These are phyloP conservation scores for Macrosteles quadrilineatus DNA, from an alignment of 1,140 invertebrate species.

Conservation along the genomic window DNA sequence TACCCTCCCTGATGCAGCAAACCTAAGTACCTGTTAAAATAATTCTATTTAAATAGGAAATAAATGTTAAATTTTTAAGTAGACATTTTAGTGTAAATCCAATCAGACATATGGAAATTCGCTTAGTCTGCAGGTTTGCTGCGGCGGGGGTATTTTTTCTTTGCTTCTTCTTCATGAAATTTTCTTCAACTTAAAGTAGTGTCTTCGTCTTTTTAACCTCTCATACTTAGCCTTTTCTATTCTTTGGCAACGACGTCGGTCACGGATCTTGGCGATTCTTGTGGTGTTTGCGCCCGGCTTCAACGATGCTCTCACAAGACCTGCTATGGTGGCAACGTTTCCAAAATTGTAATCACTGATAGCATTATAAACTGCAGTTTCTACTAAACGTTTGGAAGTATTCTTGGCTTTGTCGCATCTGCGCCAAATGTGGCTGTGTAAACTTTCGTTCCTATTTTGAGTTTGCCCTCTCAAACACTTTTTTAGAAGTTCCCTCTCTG, in stretches of 20 bases:
- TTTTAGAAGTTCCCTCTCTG: not conserved
- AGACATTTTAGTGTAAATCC: too few relatives aligned
- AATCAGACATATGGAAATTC: too few relatives aligned
- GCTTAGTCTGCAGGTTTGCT: too few relatives aligned
- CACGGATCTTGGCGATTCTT: not conserved
- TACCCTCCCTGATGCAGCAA: too few relatives aligned
- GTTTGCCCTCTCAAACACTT: too few relatives aligned
- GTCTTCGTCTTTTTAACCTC: not conserved
- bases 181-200: not conserved
- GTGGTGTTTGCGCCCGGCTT: not conserved
- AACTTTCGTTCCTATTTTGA: too few relatives aligned
- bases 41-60: too few relatives aligned
- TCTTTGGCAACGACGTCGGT: not conserved
- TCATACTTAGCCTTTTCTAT: not conserved
- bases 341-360: not conserved
- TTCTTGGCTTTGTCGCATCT: not conserved
- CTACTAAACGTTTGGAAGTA: not conserved
- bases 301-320: not conserved
- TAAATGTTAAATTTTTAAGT: too few relatives aligned
- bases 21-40: too few relatives aligned
- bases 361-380: not conserved
- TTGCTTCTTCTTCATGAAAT: not conserved
- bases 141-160: too few relatives aligned
- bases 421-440: not conserved
- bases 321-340: not conserved